phyloP scores from a whole-genome alignment of 2,113 vertebrate species.

The Laterallus jamaicensis region DNA sequence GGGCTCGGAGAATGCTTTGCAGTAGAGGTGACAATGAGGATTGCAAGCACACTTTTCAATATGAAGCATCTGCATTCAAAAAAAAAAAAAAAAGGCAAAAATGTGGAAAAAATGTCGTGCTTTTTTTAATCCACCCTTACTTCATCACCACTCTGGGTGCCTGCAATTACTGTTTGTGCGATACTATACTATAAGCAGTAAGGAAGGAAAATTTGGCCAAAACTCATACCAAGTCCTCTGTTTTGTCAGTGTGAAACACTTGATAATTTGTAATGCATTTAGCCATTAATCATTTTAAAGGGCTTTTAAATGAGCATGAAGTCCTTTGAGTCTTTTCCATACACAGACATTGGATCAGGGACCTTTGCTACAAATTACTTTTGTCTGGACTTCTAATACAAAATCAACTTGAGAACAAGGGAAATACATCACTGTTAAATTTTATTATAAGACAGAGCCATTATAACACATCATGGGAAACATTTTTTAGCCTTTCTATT shows the following conservation, averaged over 20 bases:
- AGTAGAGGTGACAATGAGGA: neutral
- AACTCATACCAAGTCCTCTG: conserved; percentile 18
- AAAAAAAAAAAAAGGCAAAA: neutral
- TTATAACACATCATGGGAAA: conserved; percentile 76
- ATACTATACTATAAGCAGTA: conserved; percentile 15
- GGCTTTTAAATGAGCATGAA: conserved; percentile 71
- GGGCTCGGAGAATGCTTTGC: neutral
- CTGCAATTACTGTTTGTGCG: neutral
- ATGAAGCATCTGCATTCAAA: neutral
- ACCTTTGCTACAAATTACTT: conserved; percentile 76
- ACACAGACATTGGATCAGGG: conserved; percentile 61
- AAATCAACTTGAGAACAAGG: conserved; percentile 74
- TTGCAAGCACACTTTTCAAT: neutral
- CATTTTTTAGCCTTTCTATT: conserved; percentile 75
- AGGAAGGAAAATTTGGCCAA: conserved; percentile 14
- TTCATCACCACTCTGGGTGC: neutral
- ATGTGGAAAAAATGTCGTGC: neutral
- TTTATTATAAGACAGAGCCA: conserved; percentile 72
- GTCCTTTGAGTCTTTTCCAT: conserved; percentile 64
- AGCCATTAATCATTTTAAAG: conserved; percentile 70
- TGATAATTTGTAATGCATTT: conserved; percentile 71
- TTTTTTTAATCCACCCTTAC: neutral
- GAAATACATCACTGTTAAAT: conserved; percentile 73
- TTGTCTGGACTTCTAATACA: conserved; percentile 77
- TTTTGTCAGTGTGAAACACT: conserved; percentile 62